Percentiles rank a stretch among this genome's conserved stretches.
Evolutionary conservation across 2,113 vertebrate species (phyloP).

Genomic region (Oncorhynchus gorbuscha): DNA sequence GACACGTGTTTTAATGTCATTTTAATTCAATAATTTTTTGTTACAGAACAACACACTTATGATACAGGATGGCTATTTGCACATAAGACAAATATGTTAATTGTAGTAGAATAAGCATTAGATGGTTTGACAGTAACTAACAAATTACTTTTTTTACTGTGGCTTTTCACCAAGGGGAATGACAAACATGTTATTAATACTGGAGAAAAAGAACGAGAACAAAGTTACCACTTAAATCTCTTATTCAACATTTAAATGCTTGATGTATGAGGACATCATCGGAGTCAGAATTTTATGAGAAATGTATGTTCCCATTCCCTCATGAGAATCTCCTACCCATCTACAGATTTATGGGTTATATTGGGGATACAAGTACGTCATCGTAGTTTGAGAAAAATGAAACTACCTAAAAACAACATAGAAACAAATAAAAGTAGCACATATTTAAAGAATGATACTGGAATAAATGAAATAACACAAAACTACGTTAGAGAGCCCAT

Average conservation of each 20-base stretch:
- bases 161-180: constrained; percentile 20
- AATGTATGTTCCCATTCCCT: not conserved
- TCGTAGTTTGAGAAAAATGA: constrained; percentile 8
- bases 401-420: not conserved
- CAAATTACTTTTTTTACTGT: constrained; percentile 20
- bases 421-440: constrained; percentile 15
- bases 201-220: not conserved
- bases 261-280: constrained; percentile 5
- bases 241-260: constrained; percentile 30
- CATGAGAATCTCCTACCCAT: not conserved
- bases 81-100: constrained; percentile 44
- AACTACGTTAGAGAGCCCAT: too few species aligned
- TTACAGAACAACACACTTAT: constrained; percentile 49
- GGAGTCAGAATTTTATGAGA: constrained; percentile 16
- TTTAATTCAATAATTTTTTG: constrained; percentile 51
- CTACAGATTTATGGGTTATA: constrained; percentile 1
- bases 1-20: constrained; percentile 41
- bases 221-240: not conserved
- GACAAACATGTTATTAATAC: constrained; percentile 12
- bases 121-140: constrained; percentile 47
- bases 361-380: constrained; percentile 13
- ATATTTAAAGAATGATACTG: not conserved
- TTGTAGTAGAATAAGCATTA: constrained; percentile 44
- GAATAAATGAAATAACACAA: constrained; percentile 14
- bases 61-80: constrained; percentile 61